Evolutionary conservation across 2,113 vertebrate genomes (phyloP), one percentile per base, ranked within the genome.

Genomic region (Ardeotis arabs): DNA sequence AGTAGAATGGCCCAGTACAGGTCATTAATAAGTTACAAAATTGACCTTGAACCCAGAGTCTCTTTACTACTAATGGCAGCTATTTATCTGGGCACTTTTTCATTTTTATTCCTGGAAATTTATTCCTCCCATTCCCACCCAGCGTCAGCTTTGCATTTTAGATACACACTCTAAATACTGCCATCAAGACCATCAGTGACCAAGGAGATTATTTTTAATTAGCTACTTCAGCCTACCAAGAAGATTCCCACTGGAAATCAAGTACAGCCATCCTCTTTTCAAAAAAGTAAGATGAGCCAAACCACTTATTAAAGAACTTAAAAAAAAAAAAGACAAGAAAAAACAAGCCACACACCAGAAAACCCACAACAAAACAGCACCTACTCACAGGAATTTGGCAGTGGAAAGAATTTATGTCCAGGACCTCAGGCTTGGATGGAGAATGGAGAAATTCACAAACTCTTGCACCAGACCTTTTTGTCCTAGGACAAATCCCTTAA

Each of bases 11-110:
- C 59, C 60, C 0, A 0, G 24, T 52, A 39, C 16, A 49, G 33
- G 35, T 52, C 52, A 49, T 95, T 95, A 94, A 84, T 93, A 84
- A 95, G 89, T 95, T 69, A 92, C 83, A 67, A 82, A 96, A n/a
- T 24, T 75, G 88, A 90, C 75, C 91, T 73, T 96, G 90, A 93
- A 90, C 53, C 33, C 52, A 76, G 45, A 60, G 37, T 52, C 68
- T 89, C 82, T 63, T n/a, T 56, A 58, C 12, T 63, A 69, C n/a
- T 73, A 94, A 56, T 35, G 45, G 77, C 56, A 76, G 44, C 39
- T 82, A 74, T 80, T 90, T 94, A 86, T 59, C 78, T 91, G 63
- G 84, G 44, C 80, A 52, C 33, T 11, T 33, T 64, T 74, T 56
- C 21, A 23, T 59, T 77, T 79, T 88, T 63, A 81, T 87, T 86